Evolutionary conservation across 2,797 vertebrate species (phyloP).

Genomic region (Astyanax mexicanus): DNA sequence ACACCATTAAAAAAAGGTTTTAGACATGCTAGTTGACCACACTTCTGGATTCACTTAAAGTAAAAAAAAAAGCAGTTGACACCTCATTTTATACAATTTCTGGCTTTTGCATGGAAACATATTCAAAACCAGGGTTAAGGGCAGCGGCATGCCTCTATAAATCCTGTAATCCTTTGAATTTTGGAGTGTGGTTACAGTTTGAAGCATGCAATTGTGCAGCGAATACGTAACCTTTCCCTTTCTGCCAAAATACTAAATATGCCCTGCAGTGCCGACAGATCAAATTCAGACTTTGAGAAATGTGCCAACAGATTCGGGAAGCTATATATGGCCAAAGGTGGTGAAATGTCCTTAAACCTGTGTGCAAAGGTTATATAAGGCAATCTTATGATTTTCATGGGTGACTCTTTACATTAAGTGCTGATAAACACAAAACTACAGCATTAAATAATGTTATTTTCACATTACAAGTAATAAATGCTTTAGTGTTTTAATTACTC

Average conservation of each 20-base stretch:
- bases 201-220: not conserved
- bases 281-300: not conserved
- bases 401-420: no score
- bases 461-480: no score
- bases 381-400: no score
- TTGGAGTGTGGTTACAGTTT: not conserved
- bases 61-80: not conserved
- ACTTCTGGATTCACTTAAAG: not conserved
- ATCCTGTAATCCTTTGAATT: not conserved
- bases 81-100: not conserved
- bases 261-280: not conserved
- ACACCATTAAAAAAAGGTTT: no score
- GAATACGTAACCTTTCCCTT: not conserved
- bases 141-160: not conserved
- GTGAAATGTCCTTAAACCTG: not conserved
- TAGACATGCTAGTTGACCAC: no score
- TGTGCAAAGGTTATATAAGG: not conserved
- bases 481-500: no score
- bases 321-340: not conserved
- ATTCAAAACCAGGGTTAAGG: not conserved
- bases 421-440: no score
- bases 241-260: not conserved
- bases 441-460: no score
- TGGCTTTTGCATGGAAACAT: not conserved
- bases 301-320: not conserved